These are phyloP conservation scores for Eulemur mongoz DNA, from an alignment of 2,797 vertebrate genomes.

Conservation along the genomic window DNA sequence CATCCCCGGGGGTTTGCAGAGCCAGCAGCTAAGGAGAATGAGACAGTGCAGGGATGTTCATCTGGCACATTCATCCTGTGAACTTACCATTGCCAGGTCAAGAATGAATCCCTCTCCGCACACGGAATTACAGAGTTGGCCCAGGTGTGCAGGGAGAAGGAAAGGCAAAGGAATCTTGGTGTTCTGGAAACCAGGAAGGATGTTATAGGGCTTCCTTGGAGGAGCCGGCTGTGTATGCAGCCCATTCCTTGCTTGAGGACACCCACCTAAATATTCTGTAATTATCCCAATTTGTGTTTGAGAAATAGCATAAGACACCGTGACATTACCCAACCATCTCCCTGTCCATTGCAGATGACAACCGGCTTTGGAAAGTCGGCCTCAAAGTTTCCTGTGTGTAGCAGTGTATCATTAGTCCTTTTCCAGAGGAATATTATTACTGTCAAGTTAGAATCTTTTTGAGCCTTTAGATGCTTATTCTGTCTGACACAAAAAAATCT, in stretches of 20 bases:
- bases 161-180: background rate
- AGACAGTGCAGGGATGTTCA: background rate
- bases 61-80: background rate
- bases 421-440: background rate
- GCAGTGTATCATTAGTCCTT: background rate
- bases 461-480: background rate
- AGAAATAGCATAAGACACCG: accelerated
- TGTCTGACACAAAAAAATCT: background rate
- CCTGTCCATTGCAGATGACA: background rate
- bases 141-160: background rate
- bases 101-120: background rate
- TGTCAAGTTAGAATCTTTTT: background rate
- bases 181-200: background rate
- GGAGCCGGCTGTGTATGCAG: background rate
- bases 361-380: background rate
- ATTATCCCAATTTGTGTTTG: background rate
- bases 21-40: background rate
- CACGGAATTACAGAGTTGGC: background rate
- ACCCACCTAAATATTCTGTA: no score
- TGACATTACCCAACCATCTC: background rate
- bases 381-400: background rate
- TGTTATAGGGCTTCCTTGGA: background rate
- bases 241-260: background rate
- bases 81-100: background rate
- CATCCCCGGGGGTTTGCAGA: background rate